Percentiles rank a stretch among this genome's conserved stretches.
Conservation (phyloP, 2,888 invertebrate genomes). For the Volucella bombylans region DNA sequence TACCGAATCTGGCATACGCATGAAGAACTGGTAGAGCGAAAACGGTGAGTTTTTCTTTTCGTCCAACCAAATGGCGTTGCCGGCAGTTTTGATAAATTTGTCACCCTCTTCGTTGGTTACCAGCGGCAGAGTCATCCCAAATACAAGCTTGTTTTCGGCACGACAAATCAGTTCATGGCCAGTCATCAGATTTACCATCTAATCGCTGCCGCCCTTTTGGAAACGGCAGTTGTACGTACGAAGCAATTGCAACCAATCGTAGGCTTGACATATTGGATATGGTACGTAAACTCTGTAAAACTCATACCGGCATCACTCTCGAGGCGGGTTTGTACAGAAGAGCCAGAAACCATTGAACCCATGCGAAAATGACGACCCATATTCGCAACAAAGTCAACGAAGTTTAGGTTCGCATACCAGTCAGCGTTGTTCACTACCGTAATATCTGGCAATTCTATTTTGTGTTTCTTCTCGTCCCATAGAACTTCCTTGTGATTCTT, state of each 20-base stretch:
- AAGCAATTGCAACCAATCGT: slow-evolving; percentile 95
- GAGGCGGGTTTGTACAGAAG: slow-evolving; percentile 89
- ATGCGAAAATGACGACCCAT: slow-evolving; percentile 93
- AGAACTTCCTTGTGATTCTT: slow-evolving; percentile 91
- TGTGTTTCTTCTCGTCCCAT: slow-evolving; percentile 85
- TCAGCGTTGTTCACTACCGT: slow-evolving; percentile 92
- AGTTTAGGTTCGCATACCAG: slow-evolving; percentile 91
- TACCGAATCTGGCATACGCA: slow-evolving; percentile 92
- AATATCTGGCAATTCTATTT: slow-evolving; percentile 77
- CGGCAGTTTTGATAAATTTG: slow-evolving; percentile 97
- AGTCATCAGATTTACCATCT: slow-evolving; percentile 97
- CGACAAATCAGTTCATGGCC: slow-evolving; percentile 95
- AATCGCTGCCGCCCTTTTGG: slow-evolving; percentile 98
- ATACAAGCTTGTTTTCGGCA: slow-evolving; percentile 86
- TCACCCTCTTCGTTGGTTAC: slow-evolving; percentile 95
- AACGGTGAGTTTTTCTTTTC: slow-evolving; percentile 92
- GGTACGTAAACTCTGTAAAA: slow-evolving; percentile 98
- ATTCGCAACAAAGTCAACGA: slow-evolving; percentile 90
- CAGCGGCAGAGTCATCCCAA: slow-evolving; percentile 94
- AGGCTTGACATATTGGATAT: slow-evolving; percentile 97
- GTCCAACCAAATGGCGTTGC: slow-evolving; percentile 95
- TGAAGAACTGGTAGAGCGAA: slow-evolving; percentile 95
- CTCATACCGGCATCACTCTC: slow-evolving; percentile 93
- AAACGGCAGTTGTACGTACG: slow-evolving; percentile 90
- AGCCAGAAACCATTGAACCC: slow-evolving; percentile 92